phyloP scores from a whole-genome alignment of 2,113 vertebrate species.

The Cepphus grylle region DNA sequence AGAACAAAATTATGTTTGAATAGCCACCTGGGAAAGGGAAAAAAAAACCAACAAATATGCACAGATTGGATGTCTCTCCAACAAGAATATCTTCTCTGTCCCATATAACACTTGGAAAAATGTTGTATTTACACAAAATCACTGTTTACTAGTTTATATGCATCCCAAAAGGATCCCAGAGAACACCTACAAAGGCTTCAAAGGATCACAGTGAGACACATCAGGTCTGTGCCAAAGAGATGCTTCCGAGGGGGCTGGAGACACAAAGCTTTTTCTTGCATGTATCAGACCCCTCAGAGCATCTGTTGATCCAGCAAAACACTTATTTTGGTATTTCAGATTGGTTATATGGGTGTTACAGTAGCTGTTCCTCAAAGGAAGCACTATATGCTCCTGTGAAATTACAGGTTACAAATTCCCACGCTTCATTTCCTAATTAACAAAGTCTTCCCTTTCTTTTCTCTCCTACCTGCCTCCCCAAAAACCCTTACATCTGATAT shows the following conservation, averaged over 20 bases:
- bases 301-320: not conserved
- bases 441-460: not conserved
- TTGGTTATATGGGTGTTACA: not conserved
- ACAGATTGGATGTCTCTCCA: not conserved
- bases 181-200: constrained; percentile 17
- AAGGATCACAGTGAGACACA: not conserved
- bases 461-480: not conserved
- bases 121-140: not conserved
- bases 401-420: not conserved
- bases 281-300: not conserved
- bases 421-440: not conserved
- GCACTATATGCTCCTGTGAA: not conserved
- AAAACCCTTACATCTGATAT: not conserved
- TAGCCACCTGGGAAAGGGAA: not conserved
- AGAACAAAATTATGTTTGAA: not conserved
- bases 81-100: not conserved
- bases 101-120: not conserved
- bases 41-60: not conserved
- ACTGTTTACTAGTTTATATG: not conserved
- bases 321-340: not conserved
- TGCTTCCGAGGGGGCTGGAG: not conserved
- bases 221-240: not conserved
- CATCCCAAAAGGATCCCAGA: not conserved
- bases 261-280: not conserved
- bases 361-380: not conserved